A percentile compares a stretch with the other conserved stretches of the same genome.
These are phyloP conservation scores for Ectemnius cavifrons DNA, from an alignment of 2,888 invertebrate genomes.

Conservation along the genomic window DNA sequence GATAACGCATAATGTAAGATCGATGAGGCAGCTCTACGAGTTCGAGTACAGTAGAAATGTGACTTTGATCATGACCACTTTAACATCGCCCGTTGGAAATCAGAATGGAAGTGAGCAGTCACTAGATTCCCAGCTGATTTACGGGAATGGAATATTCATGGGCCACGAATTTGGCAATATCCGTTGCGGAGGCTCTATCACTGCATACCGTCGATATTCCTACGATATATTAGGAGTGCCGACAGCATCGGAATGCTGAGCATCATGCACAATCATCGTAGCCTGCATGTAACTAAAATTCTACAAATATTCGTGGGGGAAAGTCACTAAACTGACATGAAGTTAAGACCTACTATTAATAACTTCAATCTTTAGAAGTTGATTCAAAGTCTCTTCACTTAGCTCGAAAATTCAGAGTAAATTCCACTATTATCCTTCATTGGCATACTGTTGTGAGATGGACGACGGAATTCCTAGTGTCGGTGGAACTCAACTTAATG, in stretches of 20 bases:
- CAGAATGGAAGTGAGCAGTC: background rate
- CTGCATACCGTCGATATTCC: constrained; percentile 36
- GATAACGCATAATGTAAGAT: too few species aligned
- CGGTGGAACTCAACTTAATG: too few species aligned
- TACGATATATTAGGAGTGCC: constrained; percentile 36
- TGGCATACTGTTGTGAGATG: too few species aligned
- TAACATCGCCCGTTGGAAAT: background rate
- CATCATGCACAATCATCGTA: background rate
- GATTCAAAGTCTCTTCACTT: too few species aligned
- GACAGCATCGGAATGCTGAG: constrained; percentile 43
- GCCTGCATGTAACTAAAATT: too few species aligned
- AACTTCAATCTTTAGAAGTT: too few species aligned
- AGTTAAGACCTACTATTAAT: too few species aligned
- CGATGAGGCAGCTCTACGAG: background rate
- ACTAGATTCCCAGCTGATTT: constrained; percentile 43
- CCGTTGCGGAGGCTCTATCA: constrained; percentile 61
- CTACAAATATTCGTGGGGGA: too few species aligned
- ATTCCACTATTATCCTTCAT: too few species aligned
- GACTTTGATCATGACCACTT: background rate
- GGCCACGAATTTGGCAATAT: constrained; percentile 69
- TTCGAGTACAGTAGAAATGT: background rate
- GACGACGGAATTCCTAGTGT: too few species aligned
- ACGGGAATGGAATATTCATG: constrained; percentile 64
- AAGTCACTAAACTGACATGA: too few species aligned
- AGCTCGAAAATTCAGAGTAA: too few species aligned